Evolutionary conservation across 1,140 invertebrate species (phyloP).

Genomic region (Sogatella furcifera): DNA sequence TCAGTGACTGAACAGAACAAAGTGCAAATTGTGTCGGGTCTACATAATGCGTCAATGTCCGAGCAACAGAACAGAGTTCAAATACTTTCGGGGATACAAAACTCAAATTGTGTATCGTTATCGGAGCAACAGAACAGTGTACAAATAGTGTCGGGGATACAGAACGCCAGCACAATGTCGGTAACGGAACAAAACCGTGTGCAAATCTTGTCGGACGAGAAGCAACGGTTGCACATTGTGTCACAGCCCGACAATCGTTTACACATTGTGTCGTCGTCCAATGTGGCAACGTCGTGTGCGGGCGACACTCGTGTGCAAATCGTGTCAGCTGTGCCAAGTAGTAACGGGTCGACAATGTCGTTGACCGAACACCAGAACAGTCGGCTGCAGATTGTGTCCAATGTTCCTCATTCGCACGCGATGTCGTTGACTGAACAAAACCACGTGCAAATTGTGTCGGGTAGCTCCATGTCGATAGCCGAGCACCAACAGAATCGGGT

Average conservation of each 20-base stretch:
- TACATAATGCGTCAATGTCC: slow-evolving; percentile 14
- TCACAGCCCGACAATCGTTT: slow-evolving; percentile 7
- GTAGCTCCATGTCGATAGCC: slow-evolving; percentile 15
- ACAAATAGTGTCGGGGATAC: slow-evolving; percentile 15
- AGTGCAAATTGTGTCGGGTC: slow-evolving; percentile 20
- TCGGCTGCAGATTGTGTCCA: slow-evolving; percentile 17
- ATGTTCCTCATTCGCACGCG: slow-evolving; percentile 5
- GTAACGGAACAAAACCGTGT: slow-evolving; percentile 10
- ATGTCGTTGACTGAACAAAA: slow-evolving; percentile 14
- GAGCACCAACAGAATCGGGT: slow-evolving; percentile 19
- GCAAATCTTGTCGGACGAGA: slow-evolving; percentile 7
- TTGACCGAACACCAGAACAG: slow-evolving; percentile 17
- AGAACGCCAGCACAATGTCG: slow-evolving; percentile 4
- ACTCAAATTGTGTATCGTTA: slow-evolving; percentile 14
- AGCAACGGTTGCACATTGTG: too few species aligned
- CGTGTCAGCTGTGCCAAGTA: too few species aligned
- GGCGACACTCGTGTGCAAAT: slow-evolving; percentile 11
- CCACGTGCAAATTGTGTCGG: slow-evolving; percentile 19
- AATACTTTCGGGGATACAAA: too few species aligned
- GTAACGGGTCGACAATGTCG: slow-evolving; percentile 10
- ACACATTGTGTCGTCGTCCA: slow-evolving; percentile 19
- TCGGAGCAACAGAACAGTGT: slow-evolving; percentile 19
- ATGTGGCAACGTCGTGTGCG: too few species aligned
- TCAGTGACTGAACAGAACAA: slow-evolving; percentile 19
- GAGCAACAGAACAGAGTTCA: slow-evolving; percentile 19